These are phyloP conservation scores for Porites divaricata DNA, from an alignment of 92 coral and sea anemone genomes.

Conservation along the genomic window DNA sequence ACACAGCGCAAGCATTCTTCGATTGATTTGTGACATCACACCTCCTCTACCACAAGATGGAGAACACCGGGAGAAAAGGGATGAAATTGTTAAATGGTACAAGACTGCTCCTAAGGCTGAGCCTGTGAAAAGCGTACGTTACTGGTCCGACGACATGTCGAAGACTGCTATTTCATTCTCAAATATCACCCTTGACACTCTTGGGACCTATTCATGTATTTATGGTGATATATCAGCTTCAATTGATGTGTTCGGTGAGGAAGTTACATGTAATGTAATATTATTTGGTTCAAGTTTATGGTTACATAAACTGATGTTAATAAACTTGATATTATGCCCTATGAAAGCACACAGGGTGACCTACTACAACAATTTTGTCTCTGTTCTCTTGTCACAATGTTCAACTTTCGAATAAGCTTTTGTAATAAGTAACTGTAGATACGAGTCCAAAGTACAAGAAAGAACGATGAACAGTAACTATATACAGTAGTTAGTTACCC, in stretches of 20 bases:
- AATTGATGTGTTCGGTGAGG: conserved; percentile 80
- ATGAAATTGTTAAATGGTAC: conserved; percentile 77
- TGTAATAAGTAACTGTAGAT: too few relatives aligned
- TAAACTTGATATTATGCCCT: too few relatives aligned
- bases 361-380: too few relatives aligned
- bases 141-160: conserved; percentile 74
- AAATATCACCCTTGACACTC: conserved; percentile 65
- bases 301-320: too few relatives aligned
- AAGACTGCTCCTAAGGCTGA: conserved; percentile 65
- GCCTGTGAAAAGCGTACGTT: conserved; percentile 56
- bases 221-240: conserved; percentile 73
- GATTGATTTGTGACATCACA: conserved; percentile 75
- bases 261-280: too few relatives aligned
- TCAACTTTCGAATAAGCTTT: too few relatives aligned
- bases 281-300: too few relatives aligned
- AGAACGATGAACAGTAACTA: too few relatives aligned
- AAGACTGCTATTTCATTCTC: conserved; percentile 76
- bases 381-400: too few relatives aligned
- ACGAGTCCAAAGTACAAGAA: too few relatives aligned
- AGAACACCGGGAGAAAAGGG: conserved; percentile 57
- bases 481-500: too few relatives aligned
- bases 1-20: conserved; percentile 44
- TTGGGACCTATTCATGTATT: conserved; percentile 80
- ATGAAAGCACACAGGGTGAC: too few relatives aligned
- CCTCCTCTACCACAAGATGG: conserved; percentile 78